These are phyloP conservation scores for Dicerorhinus sumatrensis DNA, from an alignment of 2,113 vertebrate species.

Conservation along the genomic window DNA sequence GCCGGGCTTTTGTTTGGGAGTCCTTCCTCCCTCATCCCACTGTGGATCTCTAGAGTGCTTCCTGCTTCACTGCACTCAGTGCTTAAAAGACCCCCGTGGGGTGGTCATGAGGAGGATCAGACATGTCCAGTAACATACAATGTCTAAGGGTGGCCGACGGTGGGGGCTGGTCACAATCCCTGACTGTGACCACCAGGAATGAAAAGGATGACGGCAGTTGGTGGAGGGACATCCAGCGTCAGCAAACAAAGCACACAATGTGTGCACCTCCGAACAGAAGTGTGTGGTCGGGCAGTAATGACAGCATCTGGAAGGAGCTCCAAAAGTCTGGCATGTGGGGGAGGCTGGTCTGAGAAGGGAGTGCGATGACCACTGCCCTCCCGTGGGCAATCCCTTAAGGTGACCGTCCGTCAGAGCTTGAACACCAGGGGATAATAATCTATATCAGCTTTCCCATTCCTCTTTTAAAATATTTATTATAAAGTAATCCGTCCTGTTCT, in stretches of 20 bases:
- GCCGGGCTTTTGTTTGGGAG: not conserved
- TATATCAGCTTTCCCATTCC: not conserved
- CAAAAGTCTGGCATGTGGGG: not conserved
- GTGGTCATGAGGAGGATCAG: not conserved
- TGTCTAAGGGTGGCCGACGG: accelerated
- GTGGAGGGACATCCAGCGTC: not conserved
- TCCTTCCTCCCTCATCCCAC: not conserved
- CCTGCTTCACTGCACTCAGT: not conserved
- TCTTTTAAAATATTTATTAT: not conserved
- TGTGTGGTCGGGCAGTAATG: accelerated
- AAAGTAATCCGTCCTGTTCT: not conserved
- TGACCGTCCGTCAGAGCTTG: accelerated
- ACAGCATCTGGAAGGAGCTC: not conserved
- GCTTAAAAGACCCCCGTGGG: not conserved
- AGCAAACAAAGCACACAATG: not conserved
- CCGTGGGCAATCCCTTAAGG: not conserved
- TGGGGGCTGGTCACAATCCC: not conserved
- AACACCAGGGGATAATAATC: not conserved
- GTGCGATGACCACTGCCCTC: not conserved
- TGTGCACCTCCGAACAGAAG: too few relatives aligned
- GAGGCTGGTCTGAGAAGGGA: not conserved
- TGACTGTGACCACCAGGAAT: too few relatives aligned
- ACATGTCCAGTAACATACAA: not conserved
- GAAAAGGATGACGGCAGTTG: accelerated
- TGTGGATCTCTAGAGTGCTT: too few relatives aligned